phyloP scores from a whole-genome alignment of 92 coral and sea anemone species.

The Nematostella vectensis region DNA sequence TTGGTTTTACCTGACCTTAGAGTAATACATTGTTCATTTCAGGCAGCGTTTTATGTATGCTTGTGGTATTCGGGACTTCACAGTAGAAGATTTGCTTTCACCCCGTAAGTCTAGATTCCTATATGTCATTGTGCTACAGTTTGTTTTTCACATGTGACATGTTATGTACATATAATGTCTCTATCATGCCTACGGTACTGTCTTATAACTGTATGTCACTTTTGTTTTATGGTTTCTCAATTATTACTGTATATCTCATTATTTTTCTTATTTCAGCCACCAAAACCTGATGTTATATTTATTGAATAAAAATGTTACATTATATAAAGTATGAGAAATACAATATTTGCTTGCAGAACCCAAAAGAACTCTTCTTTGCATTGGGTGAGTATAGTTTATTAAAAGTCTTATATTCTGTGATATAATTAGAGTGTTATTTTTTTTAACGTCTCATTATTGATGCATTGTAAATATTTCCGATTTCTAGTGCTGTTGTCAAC shows the following conservation, averaged over 20 bases:
- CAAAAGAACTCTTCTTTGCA: slow-evolving; percentile 42
- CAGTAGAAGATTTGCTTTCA: slow-evolving; percentile 46
- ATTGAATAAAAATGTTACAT: no score
- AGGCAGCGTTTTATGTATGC: slow-evolving; percentile 88
- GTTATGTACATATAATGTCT: neutral
- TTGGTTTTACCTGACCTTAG: no score
- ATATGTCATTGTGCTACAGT: neutral
- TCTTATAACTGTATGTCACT: neutral
- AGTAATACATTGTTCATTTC: no score
- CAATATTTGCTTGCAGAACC: slow-evolving; percentile 40
- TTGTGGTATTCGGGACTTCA: slow-evolving; percentile 72
- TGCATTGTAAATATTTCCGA: neutral
- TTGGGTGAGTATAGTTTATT: no score
- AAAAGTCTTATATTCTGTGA: no score
- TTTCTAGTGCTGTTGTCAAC: slow-evolving; percentile 68
- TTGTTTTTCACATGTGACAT: neutral
- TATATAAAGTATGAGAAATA: no score
- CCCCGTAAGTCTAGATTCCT: slow-evolving; percentile 53
- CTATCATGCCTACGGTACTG: neutral
- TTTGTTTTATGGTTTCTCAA: no score
- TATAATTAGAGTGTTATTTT: no score
- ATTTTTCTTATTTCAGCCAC: neutral
- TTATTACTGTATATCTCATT: neutral
- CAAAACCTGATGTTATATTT: no score
- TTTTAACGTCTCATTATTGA: neutral